Conservation (phyloP, 2,888 invertebrate species). For the Leptinotarsa rubiginosa region DNA sequence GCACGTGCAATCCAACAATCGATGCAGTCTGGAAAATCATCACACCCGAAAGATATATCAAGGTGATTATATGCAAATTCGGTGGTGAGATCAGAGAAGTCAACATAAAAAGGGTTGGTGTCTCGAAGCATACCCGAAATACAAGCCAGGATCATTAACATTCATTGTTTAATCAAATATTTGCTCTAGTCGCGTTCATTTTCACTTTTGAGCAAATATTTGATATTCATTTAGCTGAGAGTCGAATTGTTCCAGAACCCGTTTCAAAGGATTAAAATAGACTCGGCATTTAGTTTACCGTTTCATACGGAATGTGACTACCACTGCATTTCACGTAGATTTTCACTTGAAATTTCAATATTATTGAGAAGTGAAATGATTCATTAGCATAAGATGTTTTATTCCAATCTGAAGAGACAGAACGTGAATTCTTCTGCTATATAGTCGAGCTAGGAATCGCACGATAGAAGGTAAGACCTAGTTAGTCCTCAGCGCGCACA, state of each 20-base stretch:
- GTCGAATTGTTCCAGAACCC: conserved; percentile 54
- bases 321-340: too few species aligned
- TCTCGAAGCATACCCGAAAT: conserved; percentile 26
- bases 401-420: too few species aligned
- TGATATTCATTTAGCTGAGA: conserved; percentile 61
- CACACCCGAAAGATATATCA: conserved; percentile 2
- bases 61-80: conserved; percentile 39
- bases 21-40: neutral
- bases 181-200: conserved; percentile 59
- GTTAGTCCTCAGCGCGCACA: too few species aligned
- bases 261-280: conserved; percentile 47
- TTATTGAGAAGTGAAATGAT: too few species aligned
- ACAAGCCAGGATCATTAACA: conserved; percentile 55
- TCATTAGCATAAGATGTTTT: too few species aligned
- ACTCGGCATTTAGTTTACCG: too few species aligned
- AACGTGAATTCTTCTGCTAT: too few species aligned
- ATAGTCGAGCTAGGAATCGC: too few species aligned
- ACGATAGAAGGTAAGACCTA: too few species aligned
- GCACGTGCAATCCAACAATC: too few species aligned
- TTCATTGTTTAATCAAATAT: conserved; percentile 62
- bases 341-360: too few species aligned
- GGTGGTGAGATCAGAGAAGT: conserved; percentile 38
- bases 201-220: conserved; percentile 60
- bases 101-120: conserved; percentile 40
- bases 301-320: too few species aligned